These are phyloP conservation scores for Brachyhypopomus occidentalis DNA, from an alignment of 2,113 vertebrate genomes.

Conservation along the genomic window DNA sequence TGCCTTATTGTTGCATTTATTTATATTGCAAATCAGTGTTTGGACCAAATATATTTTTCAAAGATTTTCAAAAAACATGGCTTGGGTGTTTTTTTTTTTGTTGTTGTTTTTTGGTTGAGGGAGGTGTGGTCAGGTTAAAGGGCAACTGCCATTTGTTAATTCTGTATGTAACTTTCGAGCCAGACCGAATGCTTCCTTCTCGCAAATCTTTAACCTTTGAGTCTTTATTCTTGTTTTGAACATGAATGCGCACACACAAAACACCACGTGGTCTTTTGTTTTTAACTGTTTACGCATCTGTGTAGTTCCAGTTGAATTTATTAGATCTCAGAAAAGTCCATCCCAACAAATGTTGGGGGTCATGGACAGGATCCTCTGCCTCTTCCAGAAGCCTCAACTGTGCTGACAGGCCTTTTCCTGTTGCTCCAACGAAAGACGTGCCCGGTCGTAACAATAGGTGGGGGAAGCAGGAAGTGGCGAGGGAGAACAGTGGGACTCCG, in stretches of 20 bases:
- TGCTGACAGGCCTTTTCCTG: conserved; percentile 70
- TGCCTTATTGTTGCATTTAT: conserved; percentile 64
- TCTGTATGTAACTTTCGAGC: too few species aligned
- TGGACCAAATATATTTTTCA: conserved; percentile 79
- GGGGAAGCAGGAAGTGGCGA: conserved; percentile 45
- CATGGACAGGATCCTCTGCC: conserved; percentile 46
- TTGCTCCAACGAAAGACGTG: conserved; percentile 47
- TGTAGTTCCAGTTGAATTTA: conserved; percentile 14
- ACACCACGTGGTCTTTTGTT: background rate
- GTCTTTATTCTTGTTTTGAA: background rate
- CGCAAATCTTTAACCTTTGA: too few species aligned
- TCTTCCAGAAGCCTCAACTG: conserved; percentile 60
- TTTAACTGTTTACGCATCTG: background rate
- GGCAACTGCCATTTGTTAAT: too few species aligned
- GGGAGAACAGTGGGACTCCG: conserved; percentile 37
- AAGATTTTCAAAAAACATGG: conserved; percentile 55
- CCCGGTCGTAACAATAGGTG: conserved; percentile 51
- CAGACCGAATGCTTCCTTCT: too few species aligned
- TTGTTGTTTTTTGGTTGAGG: conserved; percentile 33
- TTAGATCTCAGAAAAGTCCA: conserved; percentile 16
- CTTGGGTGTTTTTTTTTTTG: conserved; percentile 30
- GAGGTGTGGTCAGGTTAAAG: too few species aligned
- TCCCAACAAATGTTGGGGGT: conserved; percentile 29
- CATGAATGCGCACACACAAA: too few species aligned
- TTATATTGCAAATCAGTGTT: conserved; percentile 76